Conservation (phyloP, 2,888 invertebrate genomes). For the Tenthredo scrophulariae region DNA sequence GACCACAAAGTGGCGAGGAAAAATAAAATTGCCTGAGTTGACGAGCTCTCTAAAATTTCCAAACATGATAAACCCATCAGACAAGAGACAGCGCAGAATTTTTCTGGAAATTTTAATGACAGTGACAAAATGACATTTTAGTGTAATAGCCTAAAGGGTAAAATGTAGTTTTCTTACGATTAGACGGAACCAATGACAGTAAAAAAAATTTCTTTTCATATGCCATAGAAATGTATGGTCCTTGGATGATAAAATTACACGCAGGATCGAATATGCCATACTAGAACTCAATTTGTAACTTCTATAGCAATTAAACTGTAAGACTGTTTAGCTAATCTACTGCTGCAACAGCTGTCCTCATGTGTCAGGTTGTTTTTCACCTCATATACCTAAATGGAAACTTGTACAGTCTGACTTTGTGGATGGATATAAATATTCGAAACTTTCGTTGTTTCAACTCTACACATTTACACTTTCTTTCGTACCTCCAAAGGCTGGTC, state of each 20-base stretch:
- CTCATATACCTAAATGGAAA: slow-evolving; percentile 10
- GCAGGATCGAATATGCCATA: neutral
- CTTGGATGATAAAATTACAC: neutral
- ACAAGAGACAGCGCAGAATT: neutral
- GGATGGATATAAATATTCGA: slow-evolving; percentile 15
- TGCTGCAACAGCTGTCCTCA: slow-evolving; percentile 19
- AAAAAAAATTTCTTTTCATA: neutral
- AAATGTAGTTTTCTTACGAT: neutral
- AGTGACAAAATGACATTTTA: neutral
- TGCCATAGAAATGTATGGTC: neutral
- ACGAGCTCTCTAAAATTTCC: neutral
- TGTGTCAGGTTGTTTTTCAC: slow-evolving; percentile 13
- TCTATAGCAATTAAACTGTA: slow-evolving; percentile 5
- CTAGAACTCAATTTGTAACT: neutral
- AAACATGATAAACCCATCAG: neutral
- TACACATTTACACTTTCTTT: neutral
- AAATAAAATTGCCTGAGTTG: too few relatives aligned
- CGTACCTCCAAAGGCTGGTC: neutral
- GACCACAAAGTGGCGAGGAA: too few relatives aligned
- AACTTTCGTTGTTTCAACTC: neutral
- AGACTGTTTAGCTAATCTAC: neutral
- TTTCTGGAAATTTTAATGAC: neutral
- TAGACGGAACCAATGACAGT: neutral
- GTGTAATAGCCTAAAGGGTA: neutral
- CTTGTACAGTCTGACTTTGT: slow-evolving; percentile 1